A percentile compares a stretch with the other conserved stretches of the same genome.
Conservation (phyloP, 2,113 vertebrate genomes). For the Sinocyclocheilus grahami region DNA sequence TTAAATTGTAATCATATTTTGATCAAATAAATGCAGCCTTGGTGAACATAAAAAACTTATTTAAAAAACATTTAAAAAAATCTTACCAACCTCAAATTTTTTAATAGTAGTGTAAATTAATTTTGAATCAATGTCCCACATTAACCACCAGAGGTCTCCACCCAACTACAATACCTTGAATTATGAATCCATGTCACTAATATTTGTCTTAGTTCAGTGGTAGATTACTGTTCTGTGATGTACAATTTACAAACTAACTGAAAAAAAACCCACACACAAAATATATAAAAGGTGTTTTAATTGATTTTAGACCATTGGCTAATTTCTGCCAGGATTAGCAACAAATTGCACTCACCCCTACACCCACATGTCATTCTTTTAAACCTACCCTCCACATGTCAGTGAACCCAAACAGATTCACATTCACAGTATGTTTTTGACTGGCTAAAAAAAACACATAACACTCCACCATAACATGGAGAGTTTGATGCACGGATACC, state of each 20-base stretch:
- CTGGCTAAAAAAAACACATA: neutral
- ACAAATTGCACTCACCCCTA: neutral
- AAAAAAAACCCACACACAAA: too few relatives aligned
- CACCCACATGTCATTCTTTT: neutral
- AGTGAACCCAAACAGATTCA: neutral
- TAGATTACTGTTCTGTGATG: neutral
- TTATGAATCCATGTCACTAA: neutral
- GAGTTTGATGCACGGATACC: neutral
- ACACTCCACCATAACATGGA: neutral
- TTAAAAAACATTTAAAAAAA: too few relatives aligned
- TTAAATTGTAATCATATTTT: neutral
- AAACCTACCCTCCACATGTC: neutral
- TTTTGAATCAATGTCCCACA: neutral
- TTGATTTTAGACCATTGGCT: neutral
- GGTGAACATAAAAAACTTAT: too few relatives aligned
- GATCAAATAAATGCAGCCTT: too few relatives aligned
- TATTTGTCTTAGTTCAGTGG: neutral
- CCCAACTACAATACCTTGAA: neutral
- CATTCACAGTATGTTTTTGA: neutral
- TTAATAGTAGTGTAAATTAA: too few relatives aligned
- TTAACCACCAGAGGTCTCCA: conserved; percentile 46
- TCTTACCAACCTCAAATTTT: too few relatives aligned
- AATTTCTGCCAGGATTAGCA: neutral
- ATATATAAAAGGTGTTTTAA: neutral
- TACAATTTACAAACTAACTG: neutral